Evolutionary conservation across 2,888 invertebrate genomes (phyloP).

Genomic region (Cerastis leucographa): DNA sequence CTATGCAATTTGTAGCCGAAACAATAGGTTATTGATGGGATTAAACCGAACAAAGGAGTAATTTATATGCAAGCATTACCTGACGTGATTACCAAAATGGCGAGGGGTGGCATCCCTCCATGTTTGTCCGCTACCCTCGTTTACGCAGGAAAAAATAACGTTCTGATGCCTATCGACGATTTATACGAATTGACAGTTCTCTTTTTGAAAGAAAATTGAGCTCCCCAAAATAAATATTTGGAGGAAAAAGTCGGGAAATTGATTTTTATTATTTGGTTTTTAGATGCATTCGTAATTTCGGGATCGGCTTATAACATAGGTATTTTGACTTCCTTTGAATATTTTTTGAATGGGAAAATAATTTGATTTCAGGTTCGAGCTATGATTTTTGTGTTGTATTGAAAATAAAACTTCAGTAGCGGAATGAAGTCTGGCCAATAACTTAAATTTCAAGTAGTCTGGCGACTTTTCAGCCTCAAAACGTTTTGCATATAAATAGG

Average conservation of each 20-base stretch:
- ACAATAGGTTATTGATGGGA: constrained; percentile 81
- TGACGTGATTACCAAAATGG: constrained; percentile 86
- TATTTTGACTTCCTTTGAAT: not conserved
- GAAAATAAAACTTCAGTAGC: constrained; percentile 3
- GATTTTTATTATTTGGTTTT: constrained; percentile 53
- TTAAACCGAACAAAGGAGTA: constrained; percentile 84
- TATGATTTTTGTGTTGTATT: not conserved
- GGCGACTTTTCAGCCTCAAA: constrained; percentile 27
- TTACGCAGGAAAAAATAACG: constrained; percentile 79
- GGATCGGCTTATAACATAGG: not conserved
- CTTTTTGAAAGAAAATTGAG: constrained; percentile 72
- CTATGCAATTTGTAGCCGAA: constrained; percentile 66
- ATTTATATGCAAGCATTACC: constrained; percentile 88
- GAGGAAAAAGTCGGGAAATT: constrained; percentile 51
- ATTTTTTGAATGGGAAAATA: not conserved
- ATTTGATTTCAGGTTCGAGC: not conserved
- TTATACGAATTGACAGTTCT: constrained; percentile 81
- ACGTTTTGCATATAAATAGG: constrained; percentile 41
- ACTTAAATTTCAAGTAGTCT: constrained; percentile 16
- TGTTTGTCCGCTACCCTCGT: constrained; percentile 74
- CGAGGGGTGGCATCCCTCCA: constrained; percentile 75
- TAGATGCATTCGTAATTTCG: constrained; percentile 38
- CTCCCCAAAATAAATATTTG: constrained; percentile 68
- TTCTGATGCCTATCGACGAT: constrained; percentile 80
- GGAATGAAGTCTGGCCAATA: constrained; percentile 21